Base-by-base conservation (phyloP, 2,113 vertebrate species). In the Protomyctophum bolini region DNA sequence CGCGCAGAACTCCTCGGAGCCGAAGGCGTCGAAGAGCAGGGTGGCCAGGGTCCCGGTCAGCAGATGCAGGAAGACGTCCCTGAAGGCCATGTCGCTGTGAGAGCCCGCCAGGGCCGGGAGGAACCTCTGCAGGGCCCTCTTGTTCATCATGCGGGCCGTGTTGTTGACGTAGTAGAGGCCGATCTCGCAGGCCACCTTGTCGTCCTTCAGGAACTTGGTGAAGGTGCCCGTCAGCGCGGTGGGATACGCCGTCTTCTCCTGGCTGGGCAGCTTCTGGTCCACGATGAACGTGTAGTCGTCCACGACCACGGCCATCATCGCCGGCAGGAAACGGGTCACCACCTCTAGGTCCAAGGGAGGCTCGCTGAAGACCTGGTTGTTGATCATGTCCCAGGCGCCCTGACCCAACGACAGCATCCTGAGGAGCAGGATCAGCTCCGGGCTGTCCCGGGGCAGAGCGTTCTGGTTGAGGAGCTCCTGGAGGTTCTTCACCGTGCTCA, bases 341-440 rank as follows among this genome's bases (percentile, higher is more conserved):
- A 99, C 81, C 70, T 98, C 98, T 6, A 90, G 71, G 71, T 99
- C 97, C 98, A 98, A 88, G 82, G 95, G 96, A 15, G 98, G 97
- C 81, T 99, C 98, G 90, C 96, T 98, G 89, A 99, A 99, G 71
- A 98, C 96, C 86, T 99, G 98, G 84, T 97, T 99, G 93, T 99
- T 97, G 1, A 99, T 99, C 96, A 99, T 98, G 90, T 99, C 98
- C 98, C 98, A 99, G 0, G 97, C 98, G 0, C 97, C 97, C 55
- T 98, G 97, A 51, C 98, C 98, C 63, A 99, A 88, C 0, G 95
- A 96, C 63, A 99, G 92, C 94, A 99, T 96, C 89, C 98, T 90
- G 10, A 99, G 93, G 29, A 98, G 93, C 55, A 99, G 89, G 50
- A 98, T 94, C 60, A 99, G 93, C 56, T 99, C 97, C 0, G 95